Percentiles rank a stretch among this genome's conserved stretches.
Evolutionary conservation across 2,888 invertebrate genomes (phyloP).

Genomic region (Gerris lacustris): DNA sequence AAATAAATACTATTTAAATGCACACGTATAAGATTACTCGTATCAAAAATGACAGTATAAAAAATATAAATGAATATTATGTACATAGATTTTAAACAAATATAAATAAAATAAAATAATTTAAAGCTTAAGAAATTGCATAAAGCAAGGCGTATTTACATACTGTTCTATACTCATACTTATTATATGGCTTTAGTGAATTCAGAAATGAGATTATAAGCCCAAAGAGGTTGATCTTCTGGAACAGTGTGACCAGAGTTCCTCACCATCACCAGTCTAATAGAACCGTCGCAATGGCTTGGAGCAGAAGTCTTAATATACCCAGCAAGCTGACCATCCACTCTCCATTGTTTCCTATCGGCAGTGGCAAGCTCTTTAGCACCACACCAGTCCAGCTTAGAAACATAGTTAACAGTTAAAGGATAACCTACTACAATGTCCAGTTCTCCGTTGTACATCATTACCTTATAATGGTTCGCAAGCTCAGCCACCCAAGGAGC

Average conservation of each 20-base stretch:
- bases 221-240: constrained; percentile 64
- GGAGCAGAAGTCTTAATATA: constrained; percentile 56
- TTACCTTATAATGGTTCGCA: constrained; percentile 53
- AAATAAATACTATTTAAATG: too few species aligned
- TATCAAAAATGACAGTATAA: too few species aligned
- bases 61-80: too few species aligned
- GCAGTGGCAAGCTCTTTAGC: constrained; percentile 53
- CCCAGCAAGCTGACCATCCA: constrained; percentile 54
- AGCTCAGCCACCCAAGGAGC: constrained; percentile 58
- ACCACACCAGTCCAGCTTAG: constrained; percentile 54
- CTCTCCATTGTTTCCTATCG: constrained; percentile 52
- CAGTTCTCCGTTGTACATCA: constrained; percentile 80
- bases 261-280: constrained; percentile 49
- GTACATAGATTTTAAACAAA: too few species aligned
- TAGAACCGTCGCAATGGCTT: constrained; percentile 47
- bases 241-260: constrained; percentile 77
- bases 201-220: constrained; percentile 56
- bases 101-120: too few species aligned
- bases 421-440: constrained; percentile 89
- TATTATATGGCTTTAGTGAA: constrained; percentile 38
- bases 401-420: constrained; percentile 64
- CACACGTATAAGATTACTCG: too few species aligned
- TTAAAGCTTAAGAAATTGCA: too few species aligned
- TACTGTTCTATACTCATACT: too few species aligned
- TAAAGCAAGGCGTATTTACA: too few species aligned